Base-by-base conservation (phyloP, 2,888 invertebrate genomes). In the Rotaria macrura region DNA sequence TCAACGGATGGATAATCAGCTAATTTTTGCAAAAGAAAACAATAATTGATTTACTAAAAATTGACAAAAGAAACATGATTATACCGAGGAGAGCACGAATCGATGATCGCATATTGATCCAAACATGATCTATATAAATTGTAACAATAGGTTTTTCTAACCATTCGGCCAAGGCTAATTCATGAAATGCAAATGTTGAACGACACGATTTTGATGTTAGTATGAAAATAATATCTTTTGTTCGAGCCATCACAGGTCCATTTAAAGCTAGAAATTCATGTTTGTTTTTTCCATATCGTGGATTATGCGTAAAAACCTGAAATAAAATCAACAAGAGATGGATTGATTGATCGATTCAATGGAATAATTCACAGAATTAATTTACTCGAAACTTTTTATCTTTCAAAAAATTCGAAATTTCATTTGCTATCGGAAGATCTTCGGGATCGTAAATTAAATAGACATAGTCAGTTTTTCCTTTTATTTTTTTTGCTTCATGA, bases 191-290 rank as follows among this genome's bases (percentile, higher is more conserved):
- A 79, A 79, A 79, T 3, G 25, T 79, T 40, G 79, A 79, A 79
- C 43, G 25, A 38, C 43, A 79, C 2, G 79, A 79, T 79, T 79
- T 79, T 43, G 20, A 17, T 43, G 79, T 79, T 43, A 79, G 9
- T 25, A 79, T 10, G 43, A 43, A 79, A 43, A 79, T 79, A 40
- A 79, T 43, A 79, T 79, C 12, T 79, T 79, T 79, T 40, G 79
- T 43, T 43, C 43, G 79, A 79, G 79, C 79, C 14, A 79, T 40
- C 25, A n/a, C 25, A 10, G 79, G 79, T 79, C 79, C 79, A n/a
- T 79, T 79, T 43, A 79, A 79, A 43, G 79, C 43, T n/a, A 79
- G 14, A 79, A 79, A 79, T 79, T 79, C 43, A n/a, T 79, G n/a
- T 79, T 79, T 79, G 9, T 3, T 79, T 43, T n/a, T 40, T 25